phyloP scores from a whole-genome alignment of 1,140 invertebrate genomes.

The Ooceraea biroi region DNA sequence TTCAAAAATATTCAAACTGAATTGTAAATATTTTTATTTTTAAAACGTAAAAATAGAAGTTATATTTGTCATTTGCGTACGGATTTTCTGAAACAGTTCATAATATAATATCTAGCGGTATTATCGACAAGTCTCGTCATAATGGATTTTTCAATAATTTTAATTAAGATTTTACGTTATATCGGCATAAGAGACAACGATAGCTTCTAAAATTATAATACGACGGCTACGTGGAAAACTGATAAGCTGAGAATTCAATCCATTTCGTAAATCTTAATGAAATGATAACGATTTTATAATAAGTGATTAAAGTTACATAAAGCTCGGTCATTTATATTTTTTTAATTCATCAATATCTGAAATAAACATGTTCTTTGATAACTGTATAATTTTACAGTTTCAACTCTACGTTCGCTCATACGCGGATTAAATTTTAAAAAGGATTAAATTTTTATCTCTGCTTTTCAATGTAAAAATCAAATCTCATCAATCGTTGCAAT shows the following conservation, averaged over 20 bases:
- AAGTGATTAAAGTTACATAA: slow-evolving; percentile 28
- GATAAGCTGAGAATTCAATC: slow-evolving; percentile 9
- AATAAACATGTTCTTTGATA: background rate
- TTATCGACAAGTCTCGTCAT: slow-evolving; percentile 26
- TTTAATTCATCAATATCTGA: slow-evolving; percentile 27
- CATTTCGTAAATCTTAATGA: slow-evolving; percentile 13
- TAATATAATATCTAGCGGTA: background rate
- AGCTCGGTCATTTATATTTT: background rate
- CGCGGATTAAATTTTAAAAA: slow-evolving; percentile 11
- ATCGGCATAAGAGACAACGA: background rate
- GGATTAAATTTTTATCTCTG: slow-evolving; percentile 18
- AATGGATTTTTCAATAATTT: slow-evolving; percentile 19
- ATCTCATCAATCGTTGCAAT: background rate
- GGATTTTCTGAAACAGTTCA: background rate
- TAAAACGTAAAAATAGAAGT: background rate
- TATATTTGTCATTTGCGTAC: background rate
- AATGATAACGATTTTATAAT: slow-evolving; percentile 26
- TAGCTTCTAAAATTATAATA: slow-evolving; percentile 15
- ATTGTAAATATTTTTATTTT: background rate
- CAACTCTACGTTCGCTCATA: background rate
- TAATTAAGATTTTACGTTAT: slow-evolving; percentile 20
- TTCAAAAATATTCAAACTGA: background rate
- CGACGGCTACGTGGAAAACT: background rate
- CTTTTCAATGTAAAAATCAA: background rate
- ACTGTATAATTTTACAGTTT: slow-evolving; percentile 15